Evolutionary conservation across 2,797 vertebrate species (phyloP).

Genomic region (Botia almorhae): DNA sequence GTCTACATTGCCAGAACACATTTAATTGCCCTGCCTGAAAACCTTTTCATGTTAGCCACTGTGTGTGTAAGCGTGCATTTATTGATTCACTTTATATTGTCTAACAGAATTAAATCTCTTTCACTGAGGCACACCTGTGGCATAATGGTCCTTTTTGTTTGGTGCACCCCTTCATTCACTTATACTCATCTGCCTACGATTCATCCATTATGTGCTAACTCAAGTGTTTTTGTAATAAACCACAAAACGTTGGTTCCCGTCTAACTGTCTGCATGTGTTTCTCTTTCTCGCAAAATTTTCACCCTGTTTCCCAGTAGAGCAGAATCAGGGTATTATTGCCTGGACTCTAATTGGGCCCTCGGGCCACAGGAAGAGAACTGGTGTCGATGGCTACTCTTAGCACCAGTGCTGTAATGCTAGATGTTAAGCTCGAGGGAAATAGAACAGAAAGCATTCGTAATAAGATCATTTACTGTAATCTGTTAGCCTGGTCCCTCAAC

Average conservation of each 20-base stretch:
- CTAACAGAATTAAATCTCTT: conserved; percentile 53
- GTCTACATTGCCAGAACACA: conserved; percentile 41
- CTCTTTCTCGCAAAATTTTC: conserved; percentile 3
- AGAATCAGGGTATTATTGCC: conserved; percentile 47
- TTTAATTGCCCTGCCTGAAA: conserved; percentile 37
- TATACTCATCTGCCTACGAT: conserved; percentile 52
- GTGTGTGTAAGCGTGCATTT: conserved; percentile 51
- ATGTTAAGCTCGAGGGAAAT: conserved; percentile 41
- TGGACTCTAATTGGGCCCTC: conserved; percentile 44
- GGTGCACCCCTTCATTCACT: conserved; percentile 46
- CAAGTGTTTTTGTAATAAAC: conserved; percentile 54
- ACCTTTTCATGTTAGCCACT: conserved; percentile 52
- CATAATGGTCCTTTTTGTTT: conserved; percentile 62
- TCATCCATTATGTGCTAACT: conserved; percentile 62
- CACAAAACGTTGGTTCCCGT: neutral
- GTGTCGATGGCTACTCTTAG: conserved; percentile 12
- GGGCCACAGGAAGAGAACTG: conserved; percentile 41
- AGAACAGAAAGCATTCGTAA: conserved; percentile 54
- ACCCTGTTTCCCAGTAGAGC: neutral
- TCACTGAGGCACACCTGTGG: conserved; percentile 62
- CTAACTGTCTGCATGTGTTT: conserved; percentile 23
- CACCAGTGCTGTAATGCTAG: conserved; percentile 30
- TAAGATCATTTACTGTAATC: conserved; percentile 58
- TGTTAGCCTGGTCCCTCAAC: conserved; percentile 42
- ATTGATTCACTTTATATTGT: conserved; percentile 60